A percentile compares a stretch with the other conserved stretches of the same genome.
phyloP scores from a whole-genome alignment of 2,797 vertebrate genomes.

The Phalanger gymnotis region DNA sequence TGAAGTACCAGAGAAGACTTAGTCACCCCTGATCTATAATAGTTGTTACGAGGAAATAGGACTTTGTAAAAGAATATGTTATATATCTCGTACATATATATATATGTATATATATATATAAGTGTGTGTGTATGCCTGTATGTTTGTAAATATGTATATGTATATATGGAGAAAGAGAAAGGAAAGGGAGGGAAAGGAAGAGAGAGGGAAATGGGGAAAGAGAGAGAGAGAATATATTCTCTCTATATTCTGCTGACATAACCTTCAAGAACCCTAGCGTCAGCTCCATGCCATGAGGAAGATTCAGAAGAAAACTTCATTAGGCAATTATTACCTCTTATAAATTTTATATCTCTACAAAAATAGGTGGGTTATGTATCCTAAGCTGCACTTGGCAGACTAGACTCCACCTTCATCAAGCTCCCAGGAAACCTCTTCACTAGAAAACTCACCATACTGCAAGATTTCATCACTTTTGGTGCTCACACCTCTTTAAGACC shows the following conservation, averaged over 20 bases:
- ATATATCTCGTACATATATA: neutral
- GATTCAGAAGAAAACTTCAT: neutral
- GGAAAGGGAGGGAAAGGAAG: neutral
- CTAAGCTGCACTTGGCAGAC: neutral
- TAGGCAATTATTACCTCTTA: neutral
- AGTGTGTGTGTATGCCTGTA: neutral
- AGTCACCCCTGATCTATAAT: neutral
- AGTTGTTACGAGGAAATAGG: neutral
- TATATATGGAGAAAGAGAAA: neutral
- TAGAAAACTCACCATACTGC: neutral
- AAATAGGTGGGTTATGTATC: neutral
- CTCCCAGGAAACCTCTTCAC: neutral
- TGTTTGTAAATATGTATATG: neutral
- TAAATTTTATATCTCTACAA: neutral
- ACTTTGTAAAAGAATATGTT: neutral
- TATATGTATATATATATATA: neutral
- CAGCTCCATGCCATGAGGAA: neutral
- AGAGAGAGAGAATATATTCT: neutral
- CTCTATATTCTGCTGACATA: neutral
- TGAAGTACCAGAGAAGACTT: neutral
- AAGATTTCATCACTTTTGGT: neutral
- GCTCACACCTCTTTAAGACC: neutral
- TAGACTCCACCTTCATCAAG: neutral
- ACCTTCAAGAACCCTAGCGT: neutral
- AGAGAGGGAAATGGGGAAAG: neutral